Base-by-base conservation (phyloP, 1,140 invertebrate genomes). In the Helicorthomorpha holstii region DNA sequence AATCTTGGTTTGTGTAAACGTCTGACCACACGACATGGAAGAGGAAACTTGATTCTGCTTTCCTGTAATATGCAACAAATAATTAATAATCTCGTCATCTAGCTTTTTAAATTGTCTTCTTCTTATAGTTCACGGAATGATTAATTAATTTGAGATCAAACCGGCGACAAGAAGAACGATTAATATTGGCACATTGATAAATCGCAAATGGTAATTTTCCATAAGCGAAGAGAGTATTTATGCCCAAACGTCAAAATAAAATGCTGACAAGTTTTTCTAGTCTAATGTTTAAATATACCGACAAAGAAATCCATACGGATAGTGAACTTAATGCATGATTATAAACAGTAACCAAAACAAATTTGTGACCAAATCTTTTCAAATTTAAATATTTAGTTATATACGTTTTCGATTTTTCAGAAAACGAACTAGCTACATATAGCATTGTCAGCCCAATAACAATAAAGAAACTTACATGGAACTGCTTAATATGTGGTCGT, bases 401-500 rank as follows among this genome's bases (percentile, higher is more conserved):
- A 27, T 21, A 27, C 27, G 16, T 22, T 16, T 14, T 12, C 16
- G 19, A 16, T 16, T 16, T 10, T 10, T 7, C 7, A n/a, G 14
- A n/a, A 7, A 53, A 38, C 1, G 16, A 26, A 38, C 34, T 23
- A 12, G 16, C 3, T 19, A 21, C 19, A 26, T 14, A 48, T 14
- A 21, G 25, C 12, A 1, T 23, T 27, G 25, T 24, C 21, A 22
- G 3, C 29, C 2, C n/a, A 27, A 47, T 48, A 45, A 46, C 21
- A 16, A 3, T 24, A 56, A 56, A 16, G 24, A 21, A 19, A 53
- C 65, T 62, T 64, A 72, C 87, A 69, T 98, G 94, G 80, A 98
- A 98, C 72, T 98, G 94, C 73, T 95, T 97, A 22, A 98, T 82
- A 63, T 91, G 82, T 3, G 92, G 83, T 62, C 95, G 77, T 59